These are phyloP conservation scores for Urosaurus nigricauda DNA, from an alignment of 2,797 vertebrate species.

Conservation along the genomic window DNA sequence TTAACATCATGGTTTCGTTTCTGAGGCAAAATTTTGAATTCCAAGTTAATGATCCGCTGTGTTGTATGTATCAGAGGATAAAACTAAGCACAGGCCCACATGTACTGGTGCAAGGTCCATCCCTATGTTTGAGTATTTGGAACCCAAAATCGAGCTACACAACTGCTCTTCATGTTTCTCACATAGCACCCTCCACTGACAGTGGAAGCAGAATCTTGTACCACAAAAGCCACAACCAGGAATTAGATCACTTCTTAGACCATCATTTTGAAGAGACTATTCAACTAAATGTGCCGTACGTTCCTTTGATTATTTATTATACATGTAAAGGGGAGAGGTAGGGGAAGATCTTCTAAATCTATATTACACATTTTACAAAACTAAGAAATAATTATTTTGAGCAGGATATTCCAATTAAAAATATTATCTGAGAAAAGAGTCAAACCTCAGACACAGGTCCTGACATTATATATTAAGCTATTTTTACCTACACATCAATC, in stretches of 20 bases:
- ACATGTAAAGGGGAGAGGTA: too few relatives aligned
- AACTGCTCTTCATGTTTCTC: neutral
- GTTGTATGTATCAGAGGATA: neutral
- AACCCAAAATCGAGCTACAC: neutral
- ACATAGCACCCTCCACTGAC: neutral
- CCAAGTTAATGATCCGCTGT: neutral
- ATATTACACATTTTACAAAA: too few relatives aligned
- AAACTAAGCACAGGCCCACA: neutral
- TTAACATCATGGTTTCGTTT: neutral
- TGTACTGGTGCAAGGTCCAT: neutral
- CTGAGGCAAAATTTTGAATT: neutral
- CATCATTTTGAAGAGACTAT: neutral
- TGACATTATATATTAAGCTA: neutral
- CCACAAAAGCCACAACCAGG: neutral
- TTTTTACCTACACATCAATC: neutral
- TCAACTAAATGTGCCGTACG: neutral
- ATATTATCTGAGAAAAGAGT: neutral
- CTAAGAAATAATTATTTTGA: too few relatives aligned
- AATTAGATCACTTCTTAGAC: neutral
- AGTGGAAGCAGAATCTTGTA: neutral
- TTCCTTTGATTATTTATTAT: too few relatives aligned
- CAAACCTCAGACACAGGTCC: neutral
- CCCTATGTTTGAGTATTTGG: neutral
- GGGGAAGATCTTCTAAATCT: too few relatives aligned
- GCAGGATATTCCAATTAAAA: neutral